phyloP scores from a whole-genome alignment of 2,113 vertebrate genomes.

The Cyprinodon brontotheroides region DNA sequence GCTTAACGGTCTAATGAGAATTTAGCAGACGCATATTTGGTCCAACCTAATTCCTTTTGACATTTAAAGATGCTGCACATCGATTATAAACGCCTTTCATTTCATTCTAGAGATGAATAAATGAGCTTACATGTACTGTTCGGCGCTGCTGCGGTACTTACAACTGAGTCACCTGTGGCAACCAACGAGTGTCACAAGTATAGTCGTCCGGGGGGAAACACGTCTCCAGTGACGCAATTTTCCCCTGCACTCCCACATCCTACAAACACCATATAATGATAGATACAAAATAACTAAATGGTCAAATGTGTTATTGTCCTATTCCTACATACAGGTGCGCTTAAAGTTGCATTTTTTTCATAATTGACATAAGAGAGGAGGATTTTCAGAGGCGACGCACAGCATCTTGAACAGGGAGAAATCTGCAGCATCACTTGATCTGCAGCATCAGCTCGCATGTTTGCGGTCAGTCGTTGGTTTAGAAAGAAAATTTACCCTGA shows the following conservation, averaged over 20 bases:
- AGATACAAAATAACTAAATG: fast-evolving
- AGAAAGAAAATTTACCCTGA: slow-evolving; percentile 5
- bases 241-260: not conserved
- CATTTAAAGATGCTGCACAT: fast-evolving
- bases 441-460: slow-evolving; percentile 55
- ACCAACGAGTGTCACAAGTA: slow-evolving; percentile 36
- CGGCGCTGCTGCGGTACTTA: not conserved
- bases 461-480: not conserved
- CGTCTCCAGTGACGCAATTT: not conserved
- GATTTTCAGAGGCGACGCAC: slow-evolving; percentile 32
- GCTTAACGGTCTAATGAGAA: not conserved
- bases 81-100: no score
- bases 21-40: not conserved
- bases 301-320: not conserved
- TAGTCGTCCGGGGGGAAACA: slow-evolving; percentile 61
- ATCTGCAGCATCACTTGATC: slow-evolving; percentile 52
- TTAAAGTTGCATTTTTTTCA: no score
- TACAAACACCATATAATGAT: not conserved
- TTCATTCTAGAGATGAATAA: not conserved
- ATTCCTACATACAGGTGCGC: not conserved
- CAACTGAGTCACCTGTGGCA: slow-evolving; percentile 36
- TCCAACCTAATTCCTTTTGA: not conserved
- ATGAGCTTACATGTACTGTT: slow-evolving; percentile 26
- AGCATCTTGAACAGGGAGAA: slow-evolving; percentile 34
- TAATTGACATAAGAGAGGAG: slow-evolving; percentile 22